These are phyloP conservation scores for Oedothorax gibbosus DNA, from an alignment of 1,140 invertebrate genomes.

Conservation along the genomic window DNA sequence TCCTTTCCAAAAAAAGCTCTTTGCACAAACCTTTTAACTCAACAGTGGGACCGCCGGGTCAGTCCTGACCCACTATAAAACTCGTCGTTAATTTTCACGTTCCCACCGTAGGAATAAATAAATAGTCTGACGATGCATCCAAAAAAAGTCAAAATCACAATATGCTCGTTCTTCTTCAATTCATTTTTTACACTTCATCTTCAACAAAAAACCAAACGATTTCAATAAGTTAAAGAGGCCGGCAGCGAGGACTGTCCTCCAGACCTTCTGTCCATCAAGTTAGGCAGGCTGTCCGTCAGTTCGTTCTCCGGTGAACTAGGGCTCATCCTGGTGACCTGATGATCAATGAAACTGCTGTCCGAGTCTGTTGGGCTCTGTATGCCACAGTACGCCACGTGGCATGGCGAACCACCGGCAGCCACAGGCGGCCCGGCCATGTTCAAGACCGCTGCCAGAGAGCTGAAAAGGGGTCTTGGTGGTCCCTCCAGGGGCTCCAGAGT, in stretches of 20 bases:
- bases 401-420: constrained; percentile 1
- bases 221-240: constrained; percentile 50
- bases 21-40: too few relatives aligned
- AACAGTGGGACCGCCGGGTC: too few relatives aligned
- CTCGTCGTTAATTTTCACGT: too few relatives aligned
- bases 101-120: too few relatives aligned
- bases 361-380: constrained; percentile 59
- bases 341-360: constrained; percentile 56
- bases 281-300: constrained; percentile 47
- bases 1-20: too few relatives aligned
- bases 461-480: constrained; percentile 53
- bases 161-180: not conserved
- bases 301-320: constrained; percentile 50
- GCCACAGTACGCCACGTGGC: constrained; percentile 55
- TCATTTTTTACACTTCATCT: not conserved
- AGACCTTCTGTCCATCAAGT: constrained; percentile 27
- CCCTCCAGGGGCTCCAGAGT: constrained; percentile 55
- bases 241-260: constrained; percentile 22
- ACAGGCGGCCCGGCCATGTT: constrained; percentile 15
- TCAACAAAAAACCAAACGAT: not conserved
- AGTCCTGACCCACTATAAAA: too few relatives aligned
- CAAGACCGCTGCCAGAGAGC: constrained; percentile 50
- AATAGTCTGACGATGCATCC: not conserved
- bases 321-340: constrained; percentile 18
- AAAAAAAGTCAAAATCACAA: constrained; percentile 21